Evolutionary conservation across 2,797 vertebrate species (phyloP).

Genomic region (Vipera latastei): DNA sequence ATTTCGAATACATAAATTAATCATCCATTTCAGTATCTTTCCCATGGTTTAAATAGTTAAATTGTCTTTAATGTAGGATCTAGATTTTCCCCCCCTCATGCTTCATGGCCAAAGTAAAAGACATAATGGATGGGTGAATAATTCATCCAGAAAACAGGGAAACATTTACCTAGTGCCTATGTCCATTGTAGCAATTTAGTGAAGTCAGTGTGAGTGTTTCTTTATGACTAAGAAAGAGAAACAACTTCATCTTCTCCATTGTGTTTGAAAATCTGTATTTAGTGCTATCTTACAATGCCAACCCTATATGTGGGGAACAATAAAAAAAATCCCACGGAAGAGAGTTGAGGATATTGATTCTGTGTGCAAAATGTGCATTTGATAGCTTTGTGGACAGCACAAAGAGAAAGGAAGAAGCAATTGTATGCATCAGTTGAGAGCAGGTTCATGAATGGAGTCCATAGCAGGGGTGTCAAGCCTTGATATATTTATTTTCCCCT

Average conservation of each 20-base stretch:
- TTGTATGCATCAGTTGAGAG: neutral
- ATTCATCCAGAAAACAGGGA: neutral
- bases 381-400: neutral
- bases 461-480: neutral
- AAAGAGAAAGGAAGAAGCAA: neutral
- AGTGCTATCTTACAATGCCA: neutral
- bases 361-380: neutral
- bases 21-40: neutral
- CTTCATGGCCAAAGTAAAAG: neutral
- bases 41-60: neutral
- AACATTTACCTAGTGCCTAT: neutral
- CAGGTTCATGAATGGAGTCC: neutral
- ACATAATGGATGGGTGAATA: neutral
- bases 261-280: neutral
- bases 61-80: neutral
- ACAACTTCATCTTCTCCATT: neutral
- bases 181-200: neutral
- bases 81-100: too few relatives aligned
- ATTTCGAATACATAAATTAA: neutral
- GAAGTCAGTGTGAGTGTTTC: neutral
- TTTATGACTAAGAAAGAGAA: neutral
- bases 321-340: neutral
- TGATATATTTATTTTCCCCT: neutral
- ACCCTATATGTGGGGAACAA: neutral
- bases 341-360: neutral